A percentile compares a stretch with the other conserved stretches of the same genome.
phyloP scores from a whole-genome alignment of 2,113 vertebrate species.

The Elaphurus davidianus region DNA sequence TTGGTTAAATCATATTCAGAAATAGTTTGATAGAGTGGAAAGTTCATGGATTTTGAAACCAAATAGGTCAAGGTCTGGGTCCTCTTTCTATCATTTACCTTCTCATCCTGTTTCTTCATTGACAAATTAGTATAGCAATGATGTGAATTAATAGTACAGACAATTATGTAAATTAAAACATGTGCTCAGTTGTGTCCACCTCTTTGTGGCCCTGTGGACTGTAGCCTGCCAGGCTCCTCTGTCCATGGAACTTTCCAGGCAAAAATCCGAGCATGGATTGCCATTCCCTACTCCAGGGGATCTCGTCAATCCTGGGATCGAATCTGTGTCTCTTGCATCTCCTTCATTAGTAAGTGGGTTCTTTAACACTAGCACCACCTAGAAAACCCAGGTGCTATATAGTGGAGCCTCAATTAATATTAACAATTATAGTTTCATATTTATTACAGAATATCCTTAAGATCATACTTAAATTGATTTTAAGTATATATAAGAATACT shows the following conservation, averaged over 20 bases:
- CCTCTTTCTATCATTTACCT: not conserved
- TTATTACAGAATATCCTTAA: not conserved
- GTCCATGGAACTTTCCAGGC: not conserved
- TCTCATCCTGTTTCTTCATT: not conserved
- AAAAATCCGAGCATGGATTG: not conserved
- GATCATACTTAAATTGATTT: not conserved
- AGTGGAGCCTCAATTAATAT: not conserved
- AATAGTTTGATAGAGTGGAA: not conserved
- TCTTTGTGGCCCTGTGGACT: not conserved
- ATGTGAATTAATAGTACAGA: not conserved
- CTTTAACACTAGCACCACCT: not conserved
- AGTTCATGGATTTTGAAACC: not conserved
- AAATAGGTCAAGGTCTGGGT: not conserved
- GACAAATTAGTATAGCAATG: not conserved
- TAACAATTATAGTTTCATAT: not conserved
- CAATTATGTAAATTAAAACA: not conserved
- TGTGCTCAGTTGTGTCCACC: not conserved
- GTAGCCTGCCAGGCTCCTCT: not conserved
- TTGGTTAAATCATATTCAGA: not conserved
- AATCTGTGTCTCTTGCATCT: not conserved
- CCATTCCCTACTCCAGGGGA: not conserved
- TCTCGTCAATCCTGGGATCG: not conserved
- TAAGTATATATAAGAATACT: not conserved
- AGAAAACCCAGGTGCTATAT: not conserved
- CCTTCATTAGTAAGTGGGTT: not conserved